phyloP scores from a whole-genome alignment of 2,113 vertebrate species.

The Orcinus orca region DNA sequence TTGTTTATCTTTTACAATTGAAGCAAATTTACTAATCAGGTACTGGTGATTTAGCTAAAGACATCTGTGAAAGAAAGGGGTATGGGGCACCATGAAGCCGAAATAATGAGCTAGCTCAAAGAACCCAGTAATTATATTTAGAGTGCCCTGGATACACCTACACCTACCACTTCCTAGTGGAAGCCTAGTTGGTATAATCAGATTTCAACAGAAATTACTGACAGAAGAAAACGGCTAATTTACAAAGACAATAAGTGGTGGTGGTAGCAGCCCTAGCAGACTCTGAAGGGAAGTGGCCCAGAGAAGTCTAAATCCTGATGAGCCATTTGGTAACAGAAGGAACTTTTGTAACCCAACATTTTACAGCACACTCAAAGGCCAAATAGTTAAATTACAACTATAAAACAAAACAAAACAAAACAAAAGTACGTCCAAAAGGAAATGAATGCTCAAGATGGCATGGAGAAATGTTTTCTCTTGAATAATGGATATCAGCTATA shows the following conservation, averaged over 20 bases:
- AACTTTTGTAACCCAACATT: not conserved
- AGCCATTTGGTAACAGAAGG: not conserved
- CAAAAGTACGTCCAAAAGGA: not conserved
- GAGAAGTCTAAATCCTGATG: not conserved
- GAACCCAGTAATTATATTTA: not conserved
- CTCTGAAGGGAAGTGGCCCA: not conserved
- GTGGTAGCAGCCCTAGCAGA: not conserved
- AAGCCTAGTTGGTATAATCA: not conserved
- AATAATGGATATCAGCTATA: not conserved
- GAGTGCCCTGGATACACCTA: not conserved
- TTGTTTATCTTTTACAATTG: not conserved
- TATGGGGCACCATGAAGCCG: not conserved
- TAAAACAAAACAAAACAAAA: not conserved
- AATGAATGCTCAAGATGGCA: not conserved
- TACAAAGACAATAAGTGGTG: not conserved
- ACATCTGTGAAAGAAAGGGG: not conserved
- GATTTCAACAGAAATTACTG: not conserved
- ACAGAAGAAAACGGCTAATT: not conserved
- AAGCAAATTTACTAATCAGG: not conserved
- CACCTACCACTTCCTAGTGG: not conserved
- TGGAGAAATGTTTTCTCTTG: not conserved
- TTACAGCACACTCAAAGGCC: not conserved
- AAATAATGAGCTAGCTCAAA: not conserved
- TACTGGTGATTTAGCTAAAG: not conserved
- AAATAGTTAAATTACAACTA: constrained; percentile 8